phyloP scores from a whole-genome alignment of 1,140 invertebrate species.

The Rhagoletis zephyria region DNA sequence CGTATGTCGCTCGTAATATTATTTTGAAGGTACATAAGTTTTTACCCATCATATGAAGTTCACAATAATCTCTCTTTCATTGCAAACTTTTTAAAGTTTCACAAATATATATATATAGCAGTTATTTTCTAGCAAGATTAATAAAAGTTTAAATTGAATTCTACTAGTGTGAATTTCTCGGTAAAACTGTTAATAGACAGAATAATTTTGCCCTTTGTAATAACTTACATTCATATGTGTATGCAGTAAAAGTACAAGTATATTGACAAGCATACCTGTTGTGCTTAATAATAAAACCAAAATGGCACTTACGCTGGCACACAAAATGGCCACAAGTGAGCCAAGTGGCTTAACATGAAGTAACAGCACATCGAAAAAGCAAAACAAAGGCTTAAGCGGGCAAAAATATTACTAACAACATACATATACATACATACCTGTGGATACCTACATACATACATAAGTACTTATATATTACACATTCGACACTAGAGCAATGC shows the following conservation, averaged over 20 bases:
- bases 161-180: not conserved
- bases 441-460: not conserved
- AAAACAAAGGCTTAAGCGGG: not conserved
- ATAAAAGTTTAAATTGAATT: no score
- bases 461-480: no score
- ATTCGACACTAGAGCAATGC: not conserved
- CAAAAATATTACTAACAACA: not conserved
- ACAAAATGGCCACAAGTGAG: constrained; percentile 33
- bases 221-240: not conserved
- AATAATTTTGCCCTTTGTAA: not conserved
- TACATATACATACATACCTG: not conserved
- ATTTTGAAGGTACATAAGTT: no score
- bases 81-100: no score
- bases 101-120: no score
- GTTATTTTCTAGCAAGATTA: no score
- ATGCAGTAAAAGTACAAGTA: not conserved
- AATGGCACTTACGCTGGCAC: constrained; percentile 16
- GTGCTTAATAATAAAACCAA: constrained; percentile 7
- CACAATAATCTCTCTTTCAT: no score
- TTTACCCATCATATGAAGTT: no score
- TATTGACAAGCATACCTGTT: not conserved
- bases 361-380: not conserved
- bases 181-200: not conserved
- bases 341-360: constrained; percentile 6
- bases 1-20: no score